A percentile compares a stretch with the other conserved stretches of the same genome.
Conservation (phyloP, 1,140 invertebrate genomes). For the Tetragnatha versicolor region DNA sequence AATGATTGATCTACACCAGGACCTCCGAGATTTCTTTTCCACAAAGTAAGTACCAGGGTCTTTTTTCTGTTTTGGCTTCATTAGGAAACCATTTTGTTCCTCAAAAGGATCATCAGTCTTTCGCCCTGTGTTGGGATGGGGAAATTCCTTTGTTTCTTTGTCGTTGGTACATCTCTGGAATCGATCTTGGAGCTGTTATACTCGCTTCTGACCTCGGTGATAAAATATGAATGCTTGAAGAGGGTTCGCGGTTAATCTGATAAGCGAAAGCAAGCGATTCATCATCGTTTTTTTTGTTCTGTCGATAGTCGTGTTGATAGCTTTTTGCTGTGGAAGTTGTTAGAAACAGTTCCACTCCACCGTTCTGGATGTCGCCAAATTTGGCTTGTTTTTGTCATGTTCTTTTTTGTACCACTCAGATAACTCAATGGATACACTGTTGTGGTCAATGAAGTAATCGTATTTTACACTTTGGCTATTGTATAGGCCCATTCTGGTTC, state of each 20-base stretch:
- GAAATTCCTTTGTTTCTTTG: slow-evolving; percentile 33
- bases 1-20: slow-evolving; percentile 20
- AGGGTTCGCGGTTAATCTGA: not conserved
- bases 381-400: too few relatives aligned
- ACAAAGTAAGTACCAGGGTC: slow-evolving; percentile 3
- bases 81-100: slow-evolving; percentile 40
- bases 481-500: too few relatives aligned
- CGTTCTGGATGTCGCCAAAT: too few relatives aligned
- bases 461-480: too few relatives aligned
- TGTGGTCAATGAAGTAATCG: too few relatives aligned
- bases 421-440: too few relatives aligned
- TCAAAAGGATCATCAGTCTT: slow-evolving; percentile 30
- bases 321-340: too few relatives aligned
- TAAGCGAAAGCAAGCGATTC: too few relatives aligned
- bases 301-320: too few relatives aligned
- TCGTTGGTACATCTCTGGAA: slow-evolving; percentile 13
- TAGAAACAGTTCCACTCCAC: too few relatives aligned
- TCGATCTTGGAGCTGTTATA: slow-evolving; percentile 20
- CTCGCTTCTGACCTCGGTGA: slow-evolving; percentile 21
- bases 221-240: slow-evolving; percentile 27
- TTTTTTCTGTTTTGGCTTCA: slow-evolving; percentile 32
- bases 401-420: too few relatives aligned
- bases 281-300: too few relatives aligned
- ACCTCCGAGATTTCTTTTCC: slow-evolving; percentile 5
- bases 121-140: not conserved